Percentiles rank a stretch among this genome's conserved stretches.
Conservation (phyloP, 1,140 invertebrate genomes). For the Drosophila obscura region DNA sequence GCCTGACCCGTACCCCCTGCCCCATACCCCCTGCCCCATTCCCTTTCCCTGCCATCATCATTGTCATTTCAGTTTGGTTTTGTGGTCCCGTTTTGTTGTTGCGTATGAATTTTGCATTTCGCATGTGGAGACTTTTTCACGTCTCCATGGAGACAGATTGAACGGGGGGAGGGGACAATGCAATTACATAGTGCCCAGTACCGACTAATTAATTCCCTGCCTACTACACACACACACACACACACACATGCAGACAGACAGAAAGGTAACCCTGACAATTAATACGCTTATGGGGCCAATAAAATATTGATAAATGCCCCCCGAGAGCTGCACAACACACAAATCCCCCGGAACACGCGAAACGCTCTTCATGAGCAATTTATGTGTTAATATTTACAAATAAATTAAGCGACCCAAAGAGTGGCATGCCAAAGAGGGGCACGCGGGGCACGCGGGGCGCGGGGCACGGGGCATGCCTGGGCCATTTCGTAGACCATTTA, state of each 20-base stretch:
- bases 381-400: slow-evolving; percentile 70
- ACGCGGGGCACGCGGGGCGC: neutral
- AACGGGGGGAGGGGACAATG: slow-evolving; percentile 8
- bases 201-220: slow-evolving; percentile 50
- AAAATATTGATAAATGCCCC: slow-evolving; percentile 63
- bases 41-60: slow-evolving; percentile 1
- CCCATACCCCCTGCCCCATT: slow-evolving; percentile 7
- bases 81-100: slow-evolving; percentile 44
- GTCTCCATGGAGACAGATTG: slow-evolving; percentile 5
- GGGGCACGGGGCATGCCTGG: slow-evolving; percentile 37
- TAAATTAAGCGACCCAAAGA: slow-evolving; percentile 50
- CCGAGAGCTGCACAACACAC: slow-evolving; percentile 10
- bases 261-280: slow-evolving; percentile 50
- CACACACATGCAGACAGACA: too few species aligned
- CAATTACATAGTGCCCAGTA: slow-evolving; percentile 44
- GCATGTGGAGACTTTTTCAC: neutral
- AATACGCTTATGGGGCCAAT: slow-evolving; percentile 56
- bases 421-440: neutral
- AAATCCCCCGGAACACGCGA: slow-evolving; percentile 37
- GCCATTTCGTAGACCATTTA: slow-evolving; percentile 66
- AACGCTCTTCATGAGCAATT: slow-evolving; percentile 50
- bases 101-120: slow-evolving; percentile 9
- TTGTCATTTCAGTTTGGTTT: slow-evolving; percentile 27
- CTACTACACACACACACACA: neutral
- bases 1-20: slow-evolving; percentile 3